Evolutionary conservation across 2,113 vertebrate species (phyloP), one percentile per base, ranked within the genome.

Genomic region (Apodemus speciosus): DNA sequence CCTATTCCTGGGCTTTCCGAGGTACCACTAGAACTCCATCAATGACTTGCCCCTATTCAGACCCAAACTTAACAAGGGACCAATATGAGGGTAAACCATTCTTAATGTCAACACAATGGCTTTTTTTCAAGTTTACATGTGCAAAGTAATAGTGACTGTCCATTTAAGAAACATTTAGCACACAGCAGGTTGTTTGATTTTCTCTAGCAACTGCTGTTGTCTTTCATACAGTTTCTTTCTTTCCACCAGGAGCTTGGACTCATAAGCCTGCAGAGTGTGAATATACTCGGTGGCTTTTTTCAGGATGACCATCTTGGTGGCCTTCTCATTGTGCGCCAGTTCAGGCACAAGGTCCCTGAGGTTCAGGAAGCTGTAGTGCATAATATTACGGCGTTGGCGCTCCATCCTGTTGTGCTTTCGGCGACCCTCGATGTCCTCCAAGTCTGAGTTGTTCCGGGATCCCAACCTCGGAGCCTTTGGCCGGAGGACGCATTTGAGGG

Each of bases 361-460:
- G 0, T 98, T 99, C 88, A 99, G 98, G 97, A 99, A 99, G 98
- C 99, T 99, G 89, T 99, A 99, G 68, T 99, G 98, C 92, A 99
- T 98, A 98, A 99, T 99, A 35, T 99, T 99, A 91, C 99, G 99
- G 25, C 99, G 98, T 60, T 99, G 99, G 85, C 99, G 99, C 96
- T 99, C 99, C 95, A 99, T 95, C 94, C 99, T 99, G 96, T 99
- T 99, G 98, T 99, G 99, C 98, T 99, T 99, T 43, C 99, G 99
- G 56, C 99, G 97, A 38, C 99, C 98, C 96, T 99, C 99, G 9
- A 99, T 99, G 97, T 99, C 99, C 97, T 99, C 99, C 0, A 99
- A 99, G 98, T 99, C 99, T 0, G 99, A 99, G 96, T 98, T 98
- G 89, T 27, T 66, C 64, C 98, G 98, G 21, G 98, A 98, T 97